Conservation (phyloP, 1,140 invertebrate species). For the Bombyx mori region ASM3026992v2 NC_085130.1:7647001-7647500, state of each 20-base stretch:
- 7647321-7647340: too few relatives aligned
- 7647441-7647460: neutral
- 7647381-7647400: neutral
- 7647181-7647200: too few relatives aligned
- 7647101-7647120: neutral
- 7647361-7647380: neutral
- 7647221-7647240: too few relatives aligned
- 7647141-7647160: too few relatives aligned
- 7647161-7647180: too few relatives aligned
- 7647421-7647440: neutral
- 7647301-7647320: too few relatives aligned
- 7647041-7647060: conserved; percentile 12
- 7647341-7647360: too few relatives aligned
- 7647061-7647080: conserved; percentile 8
- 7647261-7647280: too few relatives aligned
- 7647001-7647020: conserved; percentile 9
- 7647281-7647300: too few relatives aligned
- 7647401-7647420: neutral
- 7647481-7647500: too few relatives aligned
- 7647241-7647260: too few relatives aligned
- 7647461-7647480: neutral
- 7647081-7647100: neutral
- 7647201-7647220: too few relatives aligned
- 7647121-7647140: neutral
- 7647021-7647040: conserved; percentile 13